Base-by-base conservation (phyloP, 2,888 invertebrate species). In the Nomada flava region DNA sequence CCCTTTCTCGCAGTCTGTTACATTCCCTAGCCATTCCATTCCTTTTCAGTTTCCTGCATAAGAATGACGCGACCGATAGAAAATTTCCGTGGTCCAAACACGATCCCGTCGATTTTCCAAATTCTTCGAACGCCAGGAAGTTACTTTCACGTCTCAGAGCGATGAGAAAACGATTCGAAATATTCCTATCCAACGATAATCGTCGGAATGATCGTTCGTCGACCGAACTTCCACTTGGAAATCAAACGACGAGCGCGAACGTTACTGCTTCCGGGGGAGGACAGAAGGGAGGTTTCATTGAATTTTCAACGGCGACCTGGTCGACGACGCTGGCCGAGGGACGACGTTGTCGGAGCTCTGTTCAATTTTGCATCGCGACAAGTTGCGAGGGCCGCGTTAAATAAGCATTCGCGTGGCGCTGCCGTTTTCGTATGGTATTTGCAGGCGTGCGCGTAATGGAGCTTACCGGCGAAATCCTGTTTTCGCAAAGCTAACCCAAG, bases 381-480 rank as follows among this genome's bases (percentile, higher is more conserved):
- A 29, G 67, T 74, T 52, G 57, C 62, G 23, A 29, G 70, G 70
- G 47, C 59, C 64, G 71, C 70, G 76, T 76, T 67, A 63, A 75
- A 81, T 76, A 81, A 81, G 82, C 82, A 60, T 53, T 47, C 73
- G 53, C 36, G 10, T 15, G 42, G 47, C 60, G 44, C 7, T 26
- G 67, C 13, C 55, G 64, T 71, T 70, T 78, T 55, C 65, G 65
- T 29, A n/a, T 23, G 26, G 79, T n/a, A 36, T 70, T 65, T 70
- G 29, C 53, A 13, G 36, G 50, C 63, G 57, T 7, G 11, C 74
- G 86, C 84, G 85, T 82, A 84, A 88, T 81, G 83, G 76, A 65
- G 85, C 84, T 87, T 85, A 79, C 68, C 74, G 65, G 42, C 53
- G 80, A 85, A 86, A 86, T 86, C 83, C 80, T 87, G 86, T 87